Evolutionary conservation across 1,140 invertebrate genomes (phyloP), one percentile per base, ranked within the genome.

Genomic region (Gerris buenoi): DNA sequence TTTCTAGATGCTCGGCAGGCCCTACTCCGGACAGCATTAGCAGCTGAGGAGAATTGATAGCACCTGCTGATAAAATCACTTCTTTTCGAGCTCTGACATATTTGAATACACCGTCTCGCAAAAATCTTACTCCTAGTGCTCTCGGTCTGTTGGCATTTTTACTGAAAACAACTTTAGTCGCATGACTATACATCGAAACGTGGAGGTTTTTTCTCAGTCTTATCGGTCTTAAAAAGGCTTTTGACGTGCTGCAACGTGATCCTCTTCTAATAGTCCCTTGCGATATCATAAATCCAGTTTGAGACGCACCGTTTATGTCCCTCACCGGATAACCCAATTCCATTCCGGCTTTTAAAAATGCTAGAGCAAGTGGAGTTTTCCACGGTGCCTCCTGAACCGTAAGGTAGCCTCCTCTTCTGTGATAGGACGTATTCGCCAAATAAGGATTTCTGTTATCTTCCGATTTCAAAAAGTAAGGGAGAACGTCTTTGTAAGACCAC

Each of bases 11-110:
- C 59, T 90, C 85, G 0, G 78, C 80, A 0, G 91, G 91, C 0
- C 93, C 93, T 25, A 95, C 83, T 0, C 93, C 93, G 23, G 90
- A 93, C 0, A 95, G 72, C 90, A 95, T 90, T 18, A 96, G 80
- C n/a, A 96, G 70, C 68, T 93, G 89, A 0, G 91, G 90, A 1
- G 86, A 85, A 29, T 87, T 86, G 15, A 94, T 83, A 0, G 91
- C 84, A 0, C 92, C 92, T 0, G 89, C 88, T 1, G 88, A 90
- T 60, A 91, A 76, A 1, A 95, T 83, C 0, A 94, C 83, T 76
- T 94, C 91, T 33, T 85, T 82, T 28, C 85, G 81, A 0, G 88
- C 88, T 67, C 82, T 79, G 0, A 89, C 86, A 15, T 82, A 78
- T 46, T 86, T 80, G 27, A 79, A 82, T 58, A 80, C 80, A 2